Evolutionary conservation across 2,113 vertebrate genomes (phyloP), one percentile per base, ranked within the genome.

Genomic region (Gadus chalcogrammus): DNA sequence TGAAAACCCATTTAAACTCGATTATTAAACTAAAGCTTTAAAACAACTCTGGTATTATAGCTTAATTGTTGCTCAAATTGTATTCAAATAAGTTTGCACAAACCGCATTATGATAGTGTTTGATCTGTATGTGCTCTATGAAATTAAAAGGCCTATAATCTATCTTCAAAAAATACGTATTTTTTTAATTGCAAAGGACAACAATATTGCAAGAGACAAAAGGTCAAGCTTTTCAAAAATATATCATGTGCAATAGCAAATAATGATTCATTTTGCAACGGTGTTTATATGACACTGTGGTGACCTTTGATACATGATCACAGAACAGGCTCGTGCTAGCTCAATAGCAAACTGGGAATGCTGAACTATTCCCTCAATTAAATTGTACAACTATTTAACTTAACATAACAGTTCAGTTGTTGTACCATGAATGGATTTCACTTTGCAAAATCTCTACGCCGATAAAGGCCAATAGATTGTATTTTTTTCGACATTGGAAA

Each of bases 271-370:
- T 55, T 55, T 55, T 55, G 31, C 31, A 35, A 35, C 31, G 6
- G 2, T 75, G 35, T 73, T 20, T 63, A 52, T 64, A 55, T 83
- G 73, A 79, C 53, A 28, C 71, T 11, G 55, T 9, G 69, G 13
- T 75, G 85, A 90, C 81, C 88, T 90, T 90, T 90, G 88, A 52
- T 75, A 71, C 69, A 16, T 35, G 72, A 42, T 69, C 73, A 53
- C 53, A 68, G 72, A 74, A 42, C 71, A 70, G 73, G 16, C 76
- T 66, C 73, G 58, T 64, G 70, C 31, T 13, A 59, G 72, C 67
- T 75, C 78, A 72, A 76, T 78, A 24, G 68, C 20, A 64, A 78
- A 61, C 59, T n/a, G 48, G 59, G 73, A 75, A 80, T 28, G 82
- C 74, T 75, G 52, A 64, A 58, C 59, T 13, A 35, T 35, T 24